Percentiles rank a stretch among this genome's conserved stretches.
Conservation (phyloP, 2,797 vertebrate genomes). For the Cetoscarus ocellatus region DNA sequence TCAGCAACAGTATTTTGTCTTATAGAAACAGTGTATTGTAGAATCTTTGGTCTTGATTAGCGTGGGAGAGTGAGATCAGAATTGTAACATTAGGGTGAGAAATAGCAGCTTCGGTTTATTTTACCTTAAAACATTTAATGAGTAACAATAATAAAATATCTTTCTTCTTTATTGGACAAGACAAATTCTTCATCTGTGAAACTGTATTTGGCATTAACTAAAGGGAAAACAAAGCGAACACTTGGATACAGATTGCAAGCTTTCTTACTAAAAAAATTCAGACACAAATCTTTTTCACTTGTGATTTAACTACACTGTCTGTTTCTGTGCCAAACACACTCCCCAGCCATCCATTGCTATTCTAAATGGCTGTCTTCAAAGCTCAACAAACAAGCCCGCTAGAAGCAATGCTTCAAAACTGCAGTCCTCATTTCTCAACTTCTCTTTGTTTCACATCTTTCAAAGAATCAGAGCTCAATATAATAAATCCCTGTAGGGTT, state of each 20-base stretch:
- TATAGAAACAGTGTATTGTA: too few species aligned
- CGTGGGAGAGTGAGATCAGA: too few species aligned
- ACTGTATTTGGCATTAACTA: background rate
- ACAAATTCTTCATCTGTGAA: too few species aligned
- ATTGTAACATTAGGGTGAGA: too few species aligned
- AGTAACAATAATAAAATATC: too few species aligned
- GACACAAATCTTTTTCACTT: background rate
- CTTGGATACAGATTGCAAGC: background rate
- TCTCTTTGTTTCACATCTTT: conserved; percentile 33
- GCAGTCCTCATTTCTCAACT: conserved; percentile 9
- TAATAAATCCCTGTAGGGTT: conserved; percentile 24
- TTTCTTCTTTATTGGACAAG: too few species aligned
- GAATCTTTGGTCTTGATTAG: too few species aligned
- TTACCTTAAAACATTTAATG: too few species aligned
- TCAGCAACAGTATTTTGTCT: too few species aligned
- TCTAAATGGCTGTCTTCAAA: conserved; percentile 5
- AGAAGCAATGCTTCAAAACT: conserved; percentile 17
- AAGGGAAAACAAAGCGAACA: conserved; percentile 3
- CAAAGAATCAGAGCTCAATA: conserved; percentile 15
- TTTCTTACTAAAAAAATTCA: conserved; percentile 1
- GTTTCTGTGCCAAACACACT: conserved; percentile 12
- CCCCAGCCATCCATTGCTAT: conserved; percentile 5
- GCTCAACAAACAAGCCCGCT: conserved; percentile 14
- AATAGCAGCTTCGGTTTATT: too few species aligned
- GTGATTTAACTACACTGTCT: conserved; percentile 15